Evolutionary conservation across 2,888 invertebrate species (phyloP).

Genomic region (Neoitamus cyanurus): DNA sequence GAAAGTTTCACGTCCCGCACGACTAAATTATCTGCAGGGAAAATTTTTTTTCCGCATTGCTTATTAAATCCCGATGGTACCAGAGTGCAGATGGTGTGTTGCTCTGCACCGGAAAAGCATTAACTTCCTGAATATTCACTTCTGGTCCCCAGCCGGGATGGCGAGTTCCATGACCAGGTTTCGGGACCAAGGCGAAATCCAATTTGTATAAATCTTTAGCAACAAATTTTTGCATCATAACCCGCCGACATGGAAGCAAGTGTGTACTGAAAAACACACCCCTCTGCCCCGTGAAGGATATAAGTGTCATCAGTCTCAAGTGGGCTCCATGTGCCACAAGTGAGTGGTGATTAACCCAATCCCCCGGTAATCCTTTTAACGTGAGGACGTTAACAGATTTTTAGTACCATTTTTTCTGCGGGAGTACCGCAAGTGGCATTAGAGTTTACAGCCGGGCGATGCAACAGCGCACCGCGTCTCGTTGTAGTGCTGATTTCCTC

Average conservation of each 20-base stretch:
- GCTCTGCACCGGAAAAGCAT: background rate
- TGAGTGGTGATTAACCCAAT: conserved; percentile 11
- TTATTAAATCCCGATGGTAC: background rate
- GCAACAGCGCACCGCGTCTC: background rate
- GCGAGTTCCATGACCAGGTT: background rate
- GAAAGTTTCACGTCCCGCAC: background rate
- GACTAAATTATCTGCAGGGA: background rate
- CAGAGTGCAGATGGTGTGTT: background rate
- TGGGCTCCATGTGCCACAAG: background rate
- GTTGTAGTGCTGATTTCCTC: background rate
- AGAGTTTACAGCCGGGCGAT: background rate
- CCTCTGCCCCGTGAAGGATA: background rate
- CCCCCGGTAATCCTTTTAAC: conserved; percentile 6
- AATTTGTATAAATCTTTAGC: background rate
- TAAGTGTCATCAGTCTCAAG: conserved; percentile 8
- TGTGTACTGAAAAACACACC: background rate
- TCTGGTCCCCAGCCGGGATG: background rate
- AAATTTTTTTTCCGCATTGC: background rate
- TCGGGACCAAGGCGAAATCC: background rate
- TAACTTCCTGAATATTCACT: background rate
- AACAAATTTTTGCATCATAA: conserved; percentile 1
- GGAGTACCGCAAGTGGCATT: background rate
- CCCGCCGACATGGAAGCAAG: background rate
- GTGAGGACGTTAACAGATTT: background rate
- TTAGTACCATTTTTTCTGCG: background rate